A percentile compares a stretch with the other conserved stretches of the same genome.
phyloP scores from a whole-genome alignment of 2,113 vertebrate genomes.

The Oplegnathus fasciatus region DNA sequence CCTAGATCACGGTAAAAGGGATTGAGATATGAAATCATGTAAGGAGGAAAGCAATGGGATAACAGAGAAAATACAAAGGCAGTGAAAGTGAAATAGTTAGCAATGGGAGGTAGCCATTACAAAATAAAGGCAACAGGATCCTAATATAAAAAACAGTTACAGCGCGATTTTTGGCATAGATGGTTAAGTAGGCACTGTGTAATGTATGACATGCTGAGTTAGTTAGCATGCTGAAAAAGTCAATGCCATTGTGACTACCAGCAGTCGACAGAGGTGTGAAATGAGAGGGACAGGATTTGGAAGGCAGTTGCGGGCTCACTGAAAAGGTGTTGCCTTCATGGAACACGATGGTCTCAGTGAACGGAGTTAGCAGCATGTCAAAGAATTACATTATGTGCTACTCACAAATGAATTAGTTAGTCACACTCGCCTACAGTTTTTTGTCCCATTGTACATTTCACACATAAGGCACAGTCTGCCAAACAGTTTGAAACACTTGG shows the following conservation, averaged over 20 bases:
- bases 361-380: constrained; percentile 47
- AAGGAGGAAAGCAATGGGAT: not conserved
- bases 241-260: constrained; percentile 24
- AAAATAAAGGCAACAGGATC: not conserved
- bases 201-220: not conserved
- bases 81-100: not conserved
- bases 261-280: constrained; percentile 22
- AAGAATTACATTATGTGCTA: constrained; percentile 26
- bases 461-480: not conserved
- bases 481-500: constrained; percentile 15
- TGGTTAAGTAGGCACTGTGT: not conserved
- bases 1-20: not conserved
- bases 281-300: constrained; percentile 30
- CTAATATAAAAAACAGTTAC: not conserved
- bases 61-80: not conserved
- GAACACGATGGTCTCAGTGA: constrained; percentile 48
- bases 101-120: not conserved
- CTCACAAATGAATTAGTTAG: constrained; percentile 41
- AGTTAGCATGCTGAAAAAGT: constrained; percentile 1
- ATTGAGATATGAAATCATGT: not conserved
- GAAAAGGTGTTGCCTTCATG: constrained; percentile 48
- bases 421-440: constrained; percentile 21
- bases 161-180: not conserved
- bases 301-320: not conserved
- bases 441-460: constrained; percentile 10